Percentiles rank a stretch among this genome's conserved stretches.
phyloP scores from a whole-genome alignment of 2,113 vertebrate species.

The Oncorhynchus tshawytscha region DNA sequence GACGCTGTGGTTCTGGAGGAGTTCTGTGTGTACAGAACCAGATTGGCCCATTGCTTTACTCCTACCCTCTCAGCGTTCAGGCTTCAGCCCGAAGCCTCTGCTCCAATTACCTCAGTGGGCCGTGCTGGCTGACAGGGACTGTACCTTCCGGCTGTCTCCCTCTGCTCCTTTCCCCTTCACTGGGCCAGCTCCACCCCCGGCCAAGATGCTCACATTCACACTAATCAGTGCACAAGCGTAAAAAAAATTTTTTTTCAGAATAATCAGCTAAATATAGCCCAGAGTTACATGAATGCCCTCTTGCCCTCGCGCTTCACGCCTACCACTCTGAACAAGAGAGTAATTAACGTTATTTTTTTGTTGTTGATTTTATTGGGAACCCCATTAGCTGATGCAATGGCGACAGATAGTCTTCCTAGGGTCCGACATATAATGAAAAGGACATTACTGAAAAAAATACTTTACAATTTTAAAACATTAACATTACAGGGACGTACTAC shows the following conservation, averaged over 20 bases:
- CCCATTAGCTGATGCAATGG: no score
- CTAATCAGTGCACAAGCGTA: constrained; percentile 3
- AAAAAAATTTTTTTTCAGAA: constrained; percentile 2
- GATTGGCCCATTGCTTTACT: no score
- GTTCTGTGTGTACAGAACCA: no score
- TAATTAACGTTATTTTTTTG: neutral
- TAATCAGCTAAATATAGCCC: constrained; percentile 22
- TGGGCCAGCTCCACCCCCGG: neutral
- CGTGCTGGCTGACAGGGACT: neutral
- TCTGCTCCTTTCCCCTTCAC: neutral
- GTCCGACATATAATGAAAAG: no score
- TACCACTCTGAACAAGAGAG: neutral
- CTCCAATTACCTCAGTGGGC: neutral
- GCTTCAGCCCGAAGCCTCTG: neutral
- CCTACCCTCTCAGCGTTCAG: neutral
- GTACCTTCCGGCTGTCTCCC: neutral
- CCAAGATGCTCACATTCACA: neutral
- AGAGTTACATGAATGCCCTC: neutral
- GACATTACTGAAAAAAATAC: no score
- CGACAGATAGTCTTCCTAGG: no score
- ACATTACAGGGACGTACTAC: no score
- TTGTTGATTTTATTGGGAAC: no score
- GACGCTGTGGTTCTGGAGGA: no score
- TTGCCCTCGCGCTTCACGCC: neutral
- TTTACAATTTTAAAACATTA: no score